Evolutionary conservation across 2,113 vertebrate genomes (phyloP).

Genomic region (Sebastes fasciatus): DNA sequence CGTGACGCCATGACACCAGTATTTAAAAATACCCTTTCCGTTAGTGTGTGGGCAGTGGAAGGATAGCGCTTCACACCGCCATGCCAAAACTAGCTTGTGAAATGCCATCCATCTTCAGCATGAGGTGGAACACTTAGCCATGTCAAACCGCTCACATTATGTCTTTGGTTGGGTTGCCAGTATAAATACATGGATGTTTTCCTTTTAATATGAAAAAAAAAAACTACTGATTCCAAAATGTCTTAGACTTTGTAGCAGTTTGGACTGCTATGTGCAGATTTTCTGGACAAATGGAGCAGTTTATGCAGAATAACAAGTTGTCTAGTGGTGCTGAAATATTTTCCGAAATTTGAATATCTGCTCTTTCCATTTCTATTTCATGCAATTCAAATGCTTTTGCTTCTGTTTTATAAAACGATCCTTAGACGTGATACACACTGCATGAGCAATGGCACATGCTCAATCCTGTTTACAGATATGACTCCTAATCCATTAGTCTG

Average conservation of each 20-base stretch:
- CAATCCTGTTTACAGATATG: conserved; percentile 61
- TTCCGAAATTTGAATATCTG: not conserved
- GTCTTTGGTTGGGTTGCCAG: conserved; percentile 29
- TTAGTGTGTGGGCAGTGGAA: conserved; percentile 50
- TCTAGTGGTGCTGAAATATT: not conserved
- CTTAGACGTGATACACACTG: conserved; percentile 45
- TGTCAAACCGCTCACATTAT: conserved; percentile 41
- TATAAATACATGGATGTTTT: conserved; percentile 28
- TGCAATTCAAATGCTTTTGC: conserved; percentile 9
- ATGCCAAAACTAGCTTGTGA: conserved; percentile 56
- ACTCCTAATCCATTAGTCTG: conserved; percentile 71
- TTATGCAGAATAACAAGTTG: conserved; percentile 7
- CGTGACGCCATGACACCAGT: conserved; percentile 66
- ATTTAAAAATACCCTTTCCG: conserved; percentile 69
- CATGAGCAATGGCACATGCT: conserved; percentile 34
- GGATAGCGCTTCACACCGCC: conserved; percentile 21
- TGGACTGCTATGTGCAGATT: not conserved
- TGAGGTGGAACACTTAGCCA: conserved; percentile 29
- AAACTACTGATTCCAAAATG: not conserved
- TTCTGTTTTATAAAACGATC: conserved; percentile 25
- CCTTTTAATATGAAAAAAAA: not conserved
- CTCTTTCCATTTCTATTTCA: not conserved
- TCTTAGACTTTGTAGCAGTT: conserved; percentile 1
- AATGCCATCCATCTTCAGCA: conserved; percentile 45
- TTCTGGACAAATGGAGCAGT: conserved; percentile 15